phyloP scores from a whole-genome alignment of 1,140 invertebrate genomes.

The Drosophila nannoptera region DNA sequence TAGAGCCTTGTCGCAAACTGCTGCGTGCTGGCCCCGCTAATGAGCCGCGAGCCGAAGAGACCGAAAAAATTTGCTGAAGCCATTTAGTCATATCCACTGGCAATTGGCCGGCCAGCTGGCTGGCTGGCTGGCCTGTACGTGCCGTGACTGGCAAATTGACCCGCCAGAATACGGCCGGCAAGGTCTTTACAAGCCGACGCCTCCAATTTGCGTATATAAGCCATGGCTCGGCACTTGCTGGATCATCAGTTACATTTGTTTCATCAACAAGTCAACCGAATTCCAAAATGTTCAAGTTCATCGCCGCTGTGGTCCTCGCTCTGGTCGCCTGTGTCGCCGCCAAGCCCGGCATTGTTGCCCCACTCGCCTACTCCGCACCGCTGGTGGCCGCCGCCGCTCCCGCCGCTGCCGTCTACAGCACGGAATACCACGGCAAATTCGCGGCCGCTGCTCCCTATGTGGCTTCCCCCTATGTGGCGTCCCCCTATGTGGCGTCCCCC shows the following conservation, averaged over 20 bases:
- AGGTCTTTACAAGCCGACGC: conserved; percentile 25
- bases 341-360: conserved; percentile 73
- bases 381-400: conserved; percentile 37
- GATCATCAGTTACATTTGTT: conserved; percentile 67
- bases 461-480: conserved; percentile 41
- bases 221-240: background rate
- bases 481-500: conserved; percentile 45
- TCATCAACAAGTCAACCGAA: conserved; percentile 43
- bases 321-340: conserved; percentile 62
- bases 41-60: conserved; percentile 2
- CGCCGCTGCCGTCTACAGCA: conserved; percentile 50
- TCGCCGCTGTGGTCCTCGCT: conserved; percentile 63
- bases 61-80: background rate
- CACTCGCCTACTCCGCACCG: conserved; percentile 63
- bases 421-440: conserved; percentile 45
- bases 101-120: background rate
- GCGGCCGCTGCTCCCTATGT: conserved; percentile 44
- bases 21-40: conserved; percentile 7
- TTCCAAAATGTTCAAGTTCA: conserved; percentile 72
- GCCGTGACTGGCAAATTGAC: conserved; percentile 24
- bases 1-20: conserved; percentile 32
- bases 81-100: background rate
- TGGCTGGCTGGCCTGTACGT: conserved; percentile 30
- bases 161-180: conserved; percentile 37
- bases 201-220: conserved; percentile 47